Percentiles rank a stretch among this genome's conserved stretches.
phyloP scores from a whole-genome alignment of 2,888 invertebrate genomes.

The Halocaridina rubra region DNA sequence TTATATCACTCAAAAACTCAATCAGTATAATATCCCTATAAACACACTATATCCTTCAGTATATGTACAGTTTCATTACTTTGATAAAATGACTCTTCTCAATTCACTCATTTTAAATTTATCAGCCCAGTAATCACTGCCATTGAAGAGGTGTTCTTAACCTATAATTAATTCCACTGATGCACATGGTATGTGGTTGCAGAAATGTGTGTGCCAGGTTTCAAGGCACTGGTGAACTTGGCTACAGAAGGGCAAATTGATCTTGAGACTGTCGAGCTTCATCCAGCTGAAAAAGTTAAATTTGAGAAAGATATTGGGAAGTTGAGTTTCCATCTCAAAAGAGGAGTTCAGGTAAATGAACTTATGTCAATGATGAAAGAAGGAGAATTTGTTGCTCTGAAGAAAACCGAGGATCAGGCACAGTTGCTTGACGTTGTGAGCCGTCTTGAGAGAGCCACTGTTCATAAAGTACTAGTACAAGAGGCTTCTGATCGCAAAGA shows the following conservation, averaged over 20 bases:
- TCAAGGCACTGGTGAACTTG: conserved; percentile 57
- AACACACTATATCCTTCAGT: too few species aligned
- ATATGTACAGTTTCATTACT: too few species aligned
- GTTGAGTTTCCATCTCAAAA: conserved; percentile 54
- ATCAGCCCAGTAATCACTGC: too few species aligned
- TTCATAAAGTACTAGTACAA: conserved; percentile 56
- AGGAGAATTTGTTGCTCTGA: conserved; percentile 53
- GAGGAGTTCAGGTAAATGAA: conserved; percentile 61
- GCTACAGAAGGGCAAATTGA: conserved; percentile 56
- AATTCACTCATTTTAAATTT: too few species aligned
- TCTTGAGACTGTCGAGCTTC: conserved; percentile 57
- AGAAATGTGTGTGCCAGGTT: conserved; percentile 63
- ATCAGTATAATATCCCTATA: too few species aligned
- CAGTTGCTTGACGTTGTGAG: conserved; percentile 53
- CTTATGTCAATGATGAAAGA: conserved; percentile 63
- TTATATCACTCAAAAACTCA: too few species aligned
- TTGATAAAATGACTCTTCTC: too few species aligned
- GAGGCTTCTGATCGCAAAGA: conserved; percentile 50
- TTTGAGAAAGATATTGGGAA: conserved; percentile 59
- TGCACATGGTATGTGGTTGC: conserved; percentile 38
- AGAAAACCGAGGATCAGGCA: conserved; percentile 48
- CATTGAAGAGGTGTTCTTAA: too few species aligned
- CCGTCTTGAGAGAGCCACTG: conserved; percentile 51
- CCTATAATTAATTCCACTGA: background rate
- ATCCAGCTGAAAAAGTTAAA: conserved; percentile 33